Evolutionary conservation across 2,888 invertebrate species (phyloP).

Genomic region (Horisme vitalbata): DNA sequence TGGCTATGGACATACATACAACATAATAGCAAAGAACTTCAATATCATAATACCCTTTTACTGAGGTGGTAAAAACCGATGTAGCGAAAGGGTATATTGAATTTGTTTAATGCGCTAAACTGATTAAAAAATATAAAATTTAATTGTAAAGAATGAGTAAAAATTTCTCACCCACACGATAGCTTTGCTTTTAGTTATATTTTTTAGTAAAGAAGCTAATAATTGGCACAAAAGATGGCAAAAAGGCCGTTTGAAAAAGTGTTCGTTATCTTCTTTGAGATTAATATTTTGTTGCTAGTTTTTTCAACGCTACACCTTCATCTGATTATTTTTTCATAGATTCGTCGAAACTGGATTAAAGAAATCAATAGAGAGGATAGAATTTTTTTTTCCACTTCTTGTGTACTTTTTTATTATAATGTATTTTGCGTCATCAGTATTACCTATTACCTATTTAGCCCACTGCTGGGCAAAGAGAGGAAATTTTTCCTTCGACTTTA

Average conservation of each 20-base stretch:
- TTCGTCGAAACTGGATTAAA: constrained; percentile 45
- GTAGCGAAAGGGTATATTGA: no score
- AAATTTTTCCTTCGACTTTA: no score
- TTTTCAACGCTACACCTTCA: constrained; percentile 62
- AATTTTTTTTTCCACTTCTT: neutral
- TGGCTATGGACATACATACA: no score
- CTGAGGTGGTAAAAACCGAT: no score
- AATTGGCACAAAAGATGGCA: constrained; percentile 79
- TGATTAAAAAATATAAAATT: no score
- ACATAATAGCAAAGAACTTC: no score
- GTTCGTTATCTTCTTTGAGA: constrained; percentile 67
- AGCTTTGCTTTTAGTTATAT: constrained; percentile 46
- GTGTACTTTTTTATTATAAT: neutral
- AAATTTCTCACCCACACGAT: constrained; percentile 67
- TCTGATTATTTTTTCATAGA: constrained; percentile 64
- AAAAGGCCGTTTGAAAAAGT: constrained; percentile 61
- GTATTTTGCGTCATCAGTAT: no score
- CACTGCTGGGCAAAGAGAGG: no score
- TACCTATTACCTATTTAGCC: no score
- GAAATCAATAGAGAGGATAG: constrained; percentile 44
- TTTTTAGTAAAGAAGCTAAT: constrained; percentile 52
- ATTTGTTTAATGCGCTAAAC: no score
- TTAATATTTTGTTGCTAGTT: constrained; percentile 69
- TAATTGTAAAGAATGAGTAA: neutral
- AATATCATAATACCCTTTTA: no score